phyloP scores from a whole-genome alignment of 2,797 vertebrate species.

The Champsocephalus esox region DNA sequence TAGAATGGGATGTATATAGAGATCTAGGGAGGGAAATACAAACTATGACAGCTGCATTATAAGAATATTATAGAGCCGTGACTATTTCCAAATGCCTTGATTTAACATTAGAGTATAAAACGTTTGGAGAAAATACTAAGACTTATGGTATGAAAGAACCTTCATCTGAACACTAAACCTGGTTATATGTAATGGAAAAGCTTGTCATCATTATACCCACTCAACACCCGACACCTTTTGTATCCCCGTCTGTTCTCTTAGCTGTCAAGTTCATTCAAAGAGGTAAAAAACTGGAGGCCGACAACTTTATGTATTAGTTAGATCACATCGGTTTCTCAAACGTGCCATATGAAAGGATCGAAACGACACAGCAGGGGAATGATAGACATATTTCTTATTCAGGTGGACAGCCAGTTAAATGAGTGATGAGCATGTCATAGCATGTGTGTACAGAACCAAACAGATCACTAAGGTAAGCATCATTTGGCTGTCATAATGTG shows the following conservation, averaged over 20 bases:
- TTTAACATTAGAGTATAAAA: neutral
- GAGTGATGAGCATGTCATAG: constrained; percentile 61
- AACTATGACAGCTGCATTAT: no score
- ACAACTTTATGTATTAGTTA: constrained; percentile 1
- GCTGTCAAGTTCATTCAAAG: constrained; percentile 5
- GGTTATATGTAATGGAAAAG: neutral
- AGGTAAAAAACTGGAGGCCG: neutral
- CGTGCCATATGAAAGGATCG: constrained; percentile 35
- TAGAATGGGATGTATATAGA: no score
- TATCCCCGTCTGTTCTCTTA: neutral
- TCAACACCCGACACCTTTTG: constrained; percentile 2
- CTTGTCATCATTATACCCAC: neutral
- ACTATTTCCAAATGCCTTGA: neutral
- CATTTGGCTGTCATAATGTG: constrained; percentile 29
- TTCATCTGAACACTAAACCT: neutral
- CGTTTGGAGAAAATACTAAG: no score
- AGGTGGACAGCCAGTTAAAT: constrained; percentile 66
- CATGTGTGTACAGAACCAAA: constrained; percentile 46
- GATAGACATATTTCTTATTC: constrained; percentile 76
- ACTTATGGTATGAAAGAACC: neutral
- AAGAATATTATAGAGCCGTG: neutral
- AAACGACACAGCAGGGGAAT: constrained; percentile 49
- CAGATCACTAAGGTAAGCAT: constrained; percentile 59
- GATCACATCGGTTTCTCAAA: constrained; percentile 25
- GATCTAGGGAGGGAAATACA: no score